Evolutionary conservation across 2,888 invertebrate genomes (phyloP).

Genomic region (Mythimna impura): DNA sequence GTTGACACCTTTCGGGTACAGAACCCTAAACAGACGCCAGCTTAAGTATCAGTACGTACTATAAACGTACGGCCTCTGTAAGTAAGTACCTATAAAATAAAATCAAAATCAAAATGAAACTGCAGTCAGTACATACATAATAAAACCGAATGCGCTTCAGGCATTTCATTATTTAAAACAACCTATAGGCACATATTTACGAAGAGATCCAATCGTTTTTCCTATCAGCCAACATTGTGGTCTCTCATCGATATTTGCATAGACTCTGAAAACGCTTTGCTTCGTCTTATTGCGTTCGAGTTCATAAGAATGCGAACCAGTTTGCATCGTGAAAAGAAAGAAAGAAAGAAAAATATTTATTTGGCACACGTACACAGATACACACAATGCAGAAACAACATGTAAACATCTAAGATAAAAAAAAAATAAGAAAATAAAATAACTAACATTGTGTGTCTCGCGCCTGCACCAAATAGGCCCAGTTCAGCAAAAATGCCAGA

Average conservation of each 20-base stretch:
- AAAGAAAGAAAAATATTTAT: too few species aligned
- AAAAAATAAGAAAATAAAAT: too few species aligned
- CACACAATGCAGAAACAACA: too few species aligned
- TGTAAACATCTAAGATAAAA: too few species aligned
- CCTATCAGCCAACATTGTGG: slow-evolving; percentile 12
- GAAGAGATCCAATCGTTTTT: slow-evolving; percentile 6
- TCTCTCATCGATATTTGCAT: slow-evolving; percentile 25
- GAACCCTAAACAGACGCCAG: too few species aligned
- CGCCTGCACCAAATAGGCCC: too few species aligned
- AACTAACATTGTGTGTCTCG: too few species aligned
- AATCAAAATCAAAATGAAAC: neutral
- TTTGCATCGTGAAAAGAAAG: too few species aligned
- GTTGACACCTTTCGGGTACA: too few species aligned
- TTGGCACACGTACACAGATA: too few species aligned
- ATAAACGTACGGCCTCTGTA: neutral
- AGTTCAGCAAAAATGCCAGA: too few species aligned
- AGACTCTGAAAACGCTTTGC: slow-evolving; percentile 19
- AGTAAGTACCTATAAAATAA: neutral
- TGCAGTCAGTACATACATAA: neutral
- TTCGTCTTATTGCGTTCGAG: slow-evolving; percentile 29
- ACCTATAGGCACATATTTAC: slow-evolving; percentile 15
- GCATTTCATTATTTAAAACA: neutral
- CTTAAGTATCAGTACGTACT: neutral
- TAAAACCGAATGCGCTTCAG: neutral
- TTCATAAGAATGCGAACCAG: slow-evolving; percentile 32